Evolutionary conservation across 1,140 invertebrate genomes (phyloP).

Genomic region (Akabosia matsudoensis): DNA sequence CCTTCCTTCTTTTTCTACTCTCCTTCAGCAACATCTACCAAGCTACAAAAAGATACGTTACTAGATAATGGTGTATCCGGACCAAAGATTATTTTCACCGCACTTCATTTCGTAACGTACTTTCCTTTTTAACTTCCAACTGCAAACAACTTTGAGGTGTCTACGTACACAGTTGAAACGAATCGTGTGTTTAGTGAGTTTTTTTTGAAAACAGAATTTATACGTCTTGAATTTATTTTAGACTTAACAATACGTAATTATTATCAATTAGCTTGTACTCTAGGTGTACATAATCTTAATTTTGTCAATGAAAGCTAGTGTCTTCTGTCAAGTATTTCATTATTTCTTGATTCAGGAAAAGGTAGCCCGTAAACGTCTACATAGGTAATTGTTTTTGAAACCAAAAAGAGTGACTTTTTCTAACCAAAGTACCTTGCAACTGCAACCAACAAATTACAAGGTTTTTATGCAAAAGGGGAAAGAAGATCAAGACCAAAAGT

Average conservation of each 20-base stretch:
- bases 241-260: too few relatives aligned
- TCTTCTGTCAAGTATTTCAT: too few relatives aligned
- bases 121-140: background rate
- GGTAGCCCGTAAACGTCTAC: too few relatives aligned
- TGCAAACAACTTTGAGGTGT: background rate
- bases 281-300: too few relatives aligned
- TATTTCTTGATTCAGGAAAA: too few relatives aligned
- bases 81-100: constrained; percentile 8
- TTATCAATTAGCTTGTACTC: too few relatives aligned
- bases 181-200: too few relatives aligned
- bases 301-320: too few relatives aligned
- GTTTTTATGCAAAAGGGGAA: constrained; percentile 7
- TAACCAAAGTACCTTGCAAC: constrained; percentile 20
- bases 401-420: background rate
- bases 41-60: background rate
- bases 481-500: background rate
- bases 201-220: too few relatives aligned
- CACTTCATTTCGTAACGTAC: background rate
- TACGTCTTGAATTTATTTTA: too few relatives aligned
- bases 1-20: constrained; percentile 1
- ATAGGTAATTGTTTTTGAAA: too few relatives aligned
- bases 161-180: too few relatives aligned
- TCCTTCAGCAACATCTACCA: background rate
- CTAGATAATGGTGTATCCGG: background rate
- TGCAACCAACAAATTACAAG: constrained; percentile 21